phyloP scores from a whole-genome alignment of 2,113 vertebrate genomes.

The human (Homo sapiens) region GRCh38 chr15:33655501-33656000 shows the following conservation, averaged over 20 bases:
- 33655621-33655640: rapidly evolving
- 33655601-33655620: no score
- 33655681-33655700: neutral
- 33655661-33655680: neutral
- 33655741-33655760: neutral
- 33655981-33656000: neutral
- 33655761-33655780: rapidly evolving
- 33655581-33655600: neutral
- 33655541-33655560: neutral
- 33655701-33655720: neutral
- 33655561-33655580: neutral
- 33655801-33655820: conserved; percentile 17
- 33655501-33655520: neutral
- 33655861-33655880: conserved; percentile 20
- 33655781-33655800: neutral
- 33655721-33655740: rapidly evolving
- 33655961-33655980: conserved; percentile 44
- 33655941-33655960: conserved; percentile 44
- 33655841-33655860: conserved; percentile 71
- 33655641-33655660: neutral
- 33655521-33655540: neutral
- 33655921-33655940: conserved; percentile 53
- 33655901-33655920: conserved; percentile 49
- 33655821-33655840: conserved; percentile 53
- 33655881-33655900: conserved; percentile 60